Evolutionary conservation across 2,888 invertebrate species (phyloP), one percentile per base, ranked within the genome.

Genomic region (Hypercompe scribonia): DNA sequence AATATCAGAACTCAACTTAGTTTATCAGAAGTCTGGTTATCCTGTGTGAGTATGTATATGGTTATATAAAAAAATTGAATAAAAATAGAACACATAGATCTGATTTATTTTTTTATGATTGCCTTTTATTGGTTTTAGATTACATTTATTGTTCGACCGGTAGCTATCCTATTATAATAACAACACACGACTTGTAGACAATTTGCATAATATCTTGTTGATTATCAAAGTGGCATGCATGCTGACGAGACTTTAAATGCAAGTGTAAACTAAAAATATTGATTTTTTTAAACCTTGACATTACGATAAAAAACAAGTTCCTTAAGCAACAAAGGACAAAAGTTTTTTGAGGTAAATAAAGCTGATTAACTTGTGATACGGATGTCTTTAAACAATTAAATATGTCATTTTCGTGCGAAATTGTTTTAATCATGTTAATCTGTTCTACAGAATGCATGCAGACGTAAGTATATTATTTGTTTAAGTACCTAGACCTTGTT

Each of bases 331-430:
- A 39, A 71, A 74, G 75, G 74, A 74, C 76, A 72, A 64, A 73
- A 58, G 34, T 24, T 24, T 21, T 50, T 74, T 11, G 46, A 77
- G 74, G 73, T 74, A 77, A 80, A 74, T 73, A 76, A 70, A 70
- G 67, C 65, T 33, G 71, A 78, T 81, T 70, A 61, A 75, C 77
- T 70, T 74, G 77, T 67, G 74, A 73, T 83, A 76, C n/a, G 28
- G 28, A 73, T 63, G 66, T 78, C 63, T 78, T 79, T 78, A 78
- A 70, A 74, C 61, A 34, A 24, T 28, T 64, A 75, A 77, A 74
- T 77, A 81, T 83, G 84, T 69, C 67, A 42, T 71, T 46, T 75
- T 75, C 54, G 79, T 79, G 78, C 78, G 73, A 74, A 69, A 71
- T 33, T 63, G 33, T 63, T 73, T 71, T 71, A 76, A 81, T 83